Evolutionary conservation across 2,113 vertebrate species (phyloP), one percentile per base, ranked within the genome.

Genomic region (Loxodonta africana): DNA sequence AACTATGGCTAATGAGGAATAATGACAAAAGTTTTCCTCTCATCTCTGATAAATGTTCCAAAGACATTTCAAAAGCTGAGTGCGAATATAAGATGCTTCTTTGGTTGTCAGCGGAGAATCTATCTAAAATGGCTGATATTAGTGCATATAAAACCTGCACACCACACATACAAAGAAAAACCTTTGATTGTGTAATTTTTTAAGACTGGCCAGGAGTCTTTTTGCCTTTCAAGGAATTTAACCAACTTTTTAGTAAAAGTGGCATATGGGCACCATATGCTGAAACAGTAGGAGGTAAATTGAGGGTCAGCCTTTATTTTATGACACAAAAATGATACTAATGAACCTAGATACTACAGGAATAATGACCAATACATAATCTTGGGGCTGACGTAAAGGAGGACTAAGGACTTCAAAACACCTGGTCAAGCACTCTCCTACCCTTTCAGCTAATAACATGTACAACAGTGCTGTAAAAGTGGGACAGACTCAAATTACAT

Each of bases 201-300:
- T 33, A 94, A 88, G 25, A 88, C 28, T 87, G 63, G 41, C 67
- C 63, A 91, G 20, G 14, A 80, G 9, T 91, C 33, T 67, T 91
- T 5, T n/a, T 93, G 53, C 33, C 93, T 96, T 96, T 95, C 92
- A 93, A 96, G 48, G 76, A 96, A 96, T 90, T 90, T 83, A 96
- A 91, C 15, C 46, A 88, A 88, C 26, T 93, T n/a, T n/a, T n/a
- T 83, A 89, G 82, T 73, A 26, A 82, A 95, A 92, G 5, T 83
- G 57, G 73, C 84, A 93, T 57, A 88, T 44, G 28, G 37, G n/a
- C 62, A 89, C 62, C 46, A 86, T 51, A 83, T 57, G 92, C 33
- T 53, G n/a, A 93, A 41, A 28, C 63, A 62, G n/a, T 8, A 90
- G 53, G 53, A 91, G 81, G 57, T 87, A 90, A 96, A 94, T 0